Evolutionary conservation across 2,113 vertebrate genomes (phyloP).

Genomic region (Gallinago media): DNA sequence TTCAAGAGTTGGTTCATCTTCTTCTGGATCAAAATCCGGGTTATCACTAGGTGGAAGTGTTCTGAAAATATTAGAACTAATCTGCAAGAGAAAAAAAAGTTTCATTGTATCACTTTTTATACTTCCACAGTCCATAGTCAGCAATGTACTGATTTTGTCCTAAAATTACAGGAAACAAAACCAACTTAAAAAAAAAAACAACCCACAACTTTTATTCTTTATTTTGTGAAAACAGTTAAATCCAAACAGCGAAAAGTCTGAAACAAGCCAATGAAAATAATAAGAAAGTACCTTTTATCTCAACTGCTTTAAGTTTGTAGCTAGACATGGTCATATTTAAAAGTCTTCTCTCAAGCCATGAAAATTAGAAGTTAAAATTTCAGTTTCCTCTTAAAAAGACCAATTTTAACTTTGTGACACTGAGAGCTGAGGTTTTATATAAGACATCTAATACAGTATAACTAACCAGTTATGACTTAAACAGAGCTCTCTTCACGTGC

Average conservation of each 20-base stretch:
- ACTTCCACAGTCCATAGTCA: not conserved
- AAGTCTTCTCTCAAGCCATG: not conserved
- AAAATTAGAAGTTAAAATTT: not conserved
- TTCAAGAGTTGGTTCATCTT: constrained; percentile 97
- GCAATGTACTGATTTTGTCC: not conserved
- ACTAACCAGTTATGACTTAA: not conserved
- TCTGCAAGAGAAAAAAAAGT: constrained; percentile 78
- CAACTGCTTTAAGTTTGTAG: not conserved
- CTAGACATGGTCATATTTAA: not conserved
- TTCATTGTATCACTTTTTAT: not conserved
- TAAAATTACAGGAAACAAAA: not conserved
- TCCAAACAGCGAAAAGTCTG: not conserved
- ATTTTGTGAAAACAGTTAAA: not conserved
- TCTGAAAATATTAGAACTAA: constrained; percentile 94
- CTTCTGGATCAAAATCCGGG: constrained; percentile 98
- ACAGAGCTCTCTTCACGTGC: not conserved
- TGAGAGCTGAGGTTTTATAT: not conserved
- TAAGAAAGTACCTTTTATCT: not conserved
- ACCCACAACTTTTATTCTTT: not conserved
- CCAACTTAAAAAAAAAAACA: not conserved
- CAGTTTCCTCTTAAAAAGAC: not conserved
- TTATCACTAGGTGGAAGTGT: constrained; percentile 98
- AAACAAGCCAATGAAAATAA: not conserved
- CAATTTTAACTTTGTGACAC: not conserved
- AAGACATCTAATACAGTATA: not conserved